Conservation (phyloP, 2,888 invertebrate species). For the Folsomia candida region DNA sequence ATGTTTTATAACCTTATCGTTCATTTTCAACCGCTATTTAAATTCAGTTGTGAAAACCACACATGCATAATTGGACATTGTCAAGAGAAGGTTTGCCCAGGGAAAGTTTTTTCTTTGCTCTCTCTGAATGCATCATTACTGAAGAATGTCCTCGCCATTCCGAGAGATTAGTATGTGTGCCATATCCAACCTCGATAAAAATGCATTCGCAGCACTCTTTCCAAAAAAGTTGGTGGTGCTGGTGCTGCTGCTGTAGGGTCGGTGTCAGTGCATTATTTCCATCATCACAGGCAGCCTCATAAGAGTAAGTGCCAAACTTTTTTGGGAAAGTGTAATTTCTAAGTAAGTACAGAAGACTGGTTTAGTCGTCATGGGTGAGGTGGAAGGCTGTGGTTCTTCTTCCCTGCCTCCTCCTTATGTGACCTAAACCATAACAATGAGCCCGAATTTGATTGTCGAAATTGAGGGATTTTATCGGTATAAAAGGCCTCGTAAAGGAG, state of each 20-base stretch:
- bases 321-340: not conserved
- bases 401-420: not conserved
- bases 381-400: not conserved
- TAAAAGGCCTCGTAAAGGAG: slow-evolving; percentile 8
- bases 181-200: not conserved
- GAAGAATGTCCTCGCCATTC: not conserved
- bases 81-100: no score
- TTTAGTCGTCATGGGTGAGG: not conserved
- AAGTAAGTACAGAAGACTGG: not conserved
- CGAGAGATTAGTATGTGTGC: not conserved
- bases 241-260: no score
- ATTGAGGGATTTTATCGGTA: slow-evolving; percentile 11
- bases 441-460: slow-evolving; percentile 9
- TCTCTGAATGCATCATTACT: not conserved
- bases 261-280: not conserved
- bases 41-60: no score
- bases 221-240: not conserved
- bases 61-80: no score
- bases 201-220: not conserved
- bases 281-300: not conserved
- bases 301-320: not conserved
- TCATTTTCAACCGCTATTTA: no score
- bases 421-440: slow-evolving; percentile 8
- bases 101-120: no score
- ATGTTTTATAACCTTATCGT: no score